Conservation (phyloP, 2,888 invertebrate species). For the Temnothorax rugatulus region DNA sequence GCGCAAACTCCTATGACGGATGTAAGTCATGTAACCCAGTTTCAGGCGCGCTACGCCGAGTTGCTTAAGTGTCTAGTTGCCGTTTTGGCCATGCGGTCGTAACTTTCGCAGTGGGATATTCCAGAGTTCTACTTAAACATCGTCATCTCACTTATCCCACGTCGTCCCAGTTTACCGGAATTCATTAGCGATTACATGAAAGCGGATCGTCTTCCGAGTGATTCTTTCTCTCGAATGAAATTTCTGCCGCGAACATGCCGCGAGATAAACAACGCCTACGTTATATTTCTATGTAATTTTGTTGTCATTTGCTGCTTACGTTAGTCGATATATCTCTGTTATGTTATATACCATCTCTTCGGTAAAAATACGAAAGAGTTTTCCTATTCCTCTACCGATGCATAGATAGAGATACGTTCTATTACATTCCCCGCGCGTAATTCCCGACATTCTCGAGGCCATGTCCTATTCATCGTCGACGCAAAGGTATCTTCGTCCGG, state of each 20-base stretch:
- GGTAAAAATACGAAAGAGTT: background rate
- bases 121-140: conserved; percentile 13
- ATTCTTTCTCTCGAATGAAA: background rate
- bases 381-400: background rate
- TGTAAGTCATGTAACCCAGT: conserved; percentile 51
- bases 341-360: background rate
- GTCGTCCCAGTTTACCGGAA: conserved; percentile 15
- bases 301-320: background rate
- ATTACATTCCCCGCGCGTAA: conserved; percentile 18
- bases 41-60: conserved; percentile 26
- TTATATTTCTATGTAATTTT: background rate
- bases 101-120: conserved; percentile 34
- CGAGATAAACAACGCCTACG: background rate
- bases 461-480: conserved; percentile 16
- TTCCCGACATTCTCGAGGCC: conserved; percentile 1
- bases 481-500: conserved; percentile 20
- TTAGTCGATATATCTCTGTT: background rate
- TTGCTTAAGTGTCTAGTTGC: conserved; percentile 45
- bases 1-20: conserved; percentile 46
- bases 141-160: conserved; percentile 8
- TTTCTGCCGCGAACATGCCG: background rate
- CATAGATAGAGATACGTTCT: background rate
- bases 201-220: background rate
- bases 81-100: conserved; percentile 25
- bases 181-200: conserved; percentile 4